Evolutionary conservation across 2,888 invertebrate genomes (phyloP), one percentile per base, ranked within the genome.

Genomic region (Ypsolopha scabrella): DNA sequence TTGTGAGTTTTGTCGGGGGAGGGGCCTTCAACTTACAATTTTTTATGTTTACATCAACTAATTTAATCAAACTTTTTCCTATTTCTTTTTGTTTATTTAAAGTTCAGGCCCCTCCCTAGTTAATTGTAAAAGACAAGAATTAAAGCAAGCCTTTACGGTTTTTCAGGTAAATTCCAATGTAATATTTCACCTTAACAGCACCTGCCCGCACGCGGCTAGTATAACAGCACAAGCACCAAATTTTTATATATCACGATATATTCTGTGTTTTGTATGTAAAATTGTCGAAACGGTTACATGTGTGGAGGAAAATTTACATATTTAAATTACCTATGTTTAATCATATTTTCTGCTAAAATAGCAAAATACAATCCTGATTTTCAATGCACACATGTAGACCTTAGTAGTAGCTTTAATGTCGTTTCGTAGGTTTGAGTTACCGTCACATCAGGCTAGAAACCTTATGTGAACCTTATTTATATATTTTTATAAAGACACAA

Each of bases 161-260:
- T 74, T 72, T 67, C 81, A 83, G 83, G 82, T 83, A 83, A 80
- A 70, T 72, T 70, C 70, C 73, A 74, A 67, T 70, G 74, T 80
- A 79, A 80, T 83, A 76, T 81, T 81, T 80, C 79, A 82, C 81
- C 77, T 82, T 50, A 82, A 74, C 64, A 77, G 86, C 86, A 86
- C 86, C 76, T 85, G 85, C 85, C 82, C 83, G 86, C 86, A 86
- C 86, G 86, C 86, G 69, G 86, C 86, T 86, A 86, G 86, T 86
- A 74, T 75, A 24, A 71, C 72, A 80, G 86, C 86, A 86, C 86
- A 80, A 80, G 86, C 86, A 86, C 86, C 80, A 81, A 79, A 70
- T 86, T 85, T 86, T 85, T 50, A 72, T 72, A 69, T 80, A 80
- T 81, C 80, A 85, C 80, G 72, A 80, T 82, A 80, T 80, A 51